Conservation (phyloP, 2,797 vertebrate species). For the Sylvia borin region DNA sequence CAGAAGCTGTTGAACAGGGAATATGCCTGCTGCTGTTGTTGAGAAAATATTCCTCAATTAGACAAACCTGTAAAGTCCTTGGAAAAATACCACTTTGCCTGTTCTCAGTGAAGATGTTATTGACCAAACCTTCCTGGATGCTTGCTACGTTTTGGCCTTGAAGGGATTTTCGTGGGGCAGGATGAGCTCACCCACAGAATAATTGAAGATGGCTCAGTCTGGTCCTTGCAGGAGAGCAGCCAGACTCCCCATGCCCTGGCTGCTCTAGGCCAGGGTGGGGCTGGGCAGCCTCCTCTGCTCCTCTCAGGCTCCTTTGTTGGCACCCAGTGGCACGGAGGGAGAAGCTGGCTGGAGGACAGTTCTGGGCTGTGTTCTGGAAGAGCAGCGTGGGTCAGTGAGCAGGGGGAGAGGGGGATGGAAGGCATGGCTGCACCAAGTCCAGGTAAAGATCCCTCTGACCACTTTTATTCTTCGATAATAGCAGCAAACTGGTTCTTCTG, state of each 20-base stretch:
- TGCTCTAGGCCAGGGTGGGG: not conserved
- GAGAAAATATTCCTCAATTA: conserved; percentile 22
- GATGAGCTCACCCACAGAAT: not conserved
- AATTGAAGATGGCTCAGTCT: not conserved
- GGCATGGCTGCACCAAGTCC: not conserved
- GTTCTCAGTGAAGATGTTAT: not conserved
- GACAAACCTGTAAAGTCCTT: not conserved
- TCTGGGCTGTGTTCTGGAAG: not conserved
- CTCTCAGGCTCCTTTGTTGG: not conserved
- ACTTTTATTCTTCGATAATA: rapidly evolving
- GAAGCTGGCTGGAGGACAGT: not conserved
- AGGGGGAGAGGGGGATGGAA: not conserved
- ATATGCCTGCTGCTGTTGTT: not conserved
- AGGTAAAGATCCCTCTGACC: not conserved
- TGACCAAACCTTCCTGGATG: not conserved
- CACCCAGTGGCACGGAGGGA: not conserved
- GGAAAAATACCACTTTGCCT: not conserved
- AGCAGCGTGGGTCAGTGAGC: not conserved
- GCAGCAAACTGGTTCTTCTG: not conserved
- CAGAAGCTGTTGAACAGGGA: not conserved
- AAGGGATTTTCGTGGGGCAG: not conserved
- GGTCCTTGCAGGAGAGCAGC: not conserved
- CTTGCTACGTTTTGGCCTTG: not conserved
- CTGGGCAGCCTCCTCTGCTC: not conserved
- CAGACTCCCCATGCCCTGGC: not conserved